phyloP scores from a whole-genome alignment of 37 sponge, comb jelly and placozoan species.

The Cladorhizidae sp. region DNA sequence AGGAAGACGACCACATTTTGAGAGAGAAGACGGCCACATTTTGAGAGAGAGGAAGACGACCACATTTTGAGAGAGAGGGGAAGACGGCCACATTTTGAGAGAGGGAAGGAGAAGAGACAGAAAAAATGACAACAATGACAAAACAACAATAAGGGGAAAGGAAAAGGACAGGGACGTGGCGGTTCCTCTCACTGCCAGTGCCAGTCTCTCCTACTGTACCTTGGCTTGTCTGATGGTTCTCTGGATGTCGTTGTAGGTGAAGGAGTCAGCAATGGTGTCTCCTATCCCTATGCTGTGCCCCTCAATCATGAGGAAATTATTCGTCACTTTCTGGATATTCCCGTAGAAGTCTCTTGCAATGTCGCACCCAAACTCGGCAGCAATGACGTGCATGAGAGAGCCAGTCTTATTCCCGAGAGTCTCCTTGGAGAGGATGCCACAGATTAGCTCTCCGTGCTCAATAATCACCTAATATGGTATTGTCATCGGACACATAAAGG shows the following conservation, averaged over 20 bases:
- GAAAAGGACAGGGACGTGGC: neutral
- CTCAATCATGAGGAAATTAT: slow-evolving; percentile 94
- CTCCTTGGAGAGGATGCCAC: slow-evolving; percentile 96
- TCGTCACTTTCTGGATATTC: slow-evolving; percentile 96
- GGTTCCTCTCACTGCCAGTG: too few relatives aligned
- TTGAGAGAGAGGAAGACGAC: too few relatives aligned
- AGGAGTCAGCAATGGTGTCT: slow-evolving; percentile 97
- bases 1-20: neutral
- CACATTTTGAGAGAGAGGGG: too few relatives aligned
- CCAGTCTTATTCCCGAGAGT: slow-evolving; percentile 94
- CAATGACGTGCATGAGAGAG: slow-evolving; percentile 93
- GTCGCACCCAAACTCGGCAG: slow-evolving; percentile 88
- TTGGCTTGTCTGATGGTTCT: slow-evolving; percentile 94
- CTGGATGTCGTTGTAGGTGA: slow-evolving; percentile 95
- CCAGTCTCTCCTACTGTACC: slow-evolving; percentile 40
- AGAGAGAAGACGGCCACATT: neutral
- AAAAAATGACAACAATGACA: neutral
- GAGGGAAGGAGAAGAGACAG: neutral
- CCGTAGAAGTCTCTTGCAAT: slow-evolving; percentile 89
- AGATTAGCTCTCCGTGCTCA: slow-evolving; percentile 89
- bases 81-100: neutral
- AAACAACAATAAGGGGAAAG: neutral
- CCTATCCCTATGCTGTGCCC: slow-evolving; percentile 99
- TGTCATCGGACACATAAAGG: too few relatives aligned
- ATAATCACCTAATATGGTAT: slow-evolving; percentile 82